phyloP scores from a whole-genome alignment of 2,113 vertebrate genomes.

The Urocynchramus pylzowi region DNA sequence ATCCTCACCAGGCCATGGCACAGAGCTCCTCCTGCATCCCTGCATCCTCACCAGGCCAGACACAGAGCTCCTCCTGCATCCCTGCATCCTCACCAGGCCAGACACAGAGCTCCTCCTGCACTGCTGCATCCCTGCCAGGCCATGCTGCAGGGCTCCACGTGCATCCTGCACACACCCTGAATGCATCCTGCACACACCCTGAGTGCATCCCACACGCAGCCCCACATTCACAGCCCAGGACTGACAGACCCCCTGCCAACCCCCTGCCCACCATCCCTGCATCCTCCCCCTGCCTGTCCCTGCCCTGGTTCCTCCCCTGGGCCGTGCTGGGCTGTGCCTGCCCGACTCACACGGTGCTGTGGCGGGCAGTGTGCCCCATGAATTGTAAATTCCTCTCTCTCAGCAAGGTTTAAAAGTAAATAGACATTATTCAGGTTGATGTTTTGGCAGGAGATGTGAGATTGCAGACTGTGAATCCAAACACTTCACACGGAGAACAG shows the following conservation, averaged over 20 bases:
- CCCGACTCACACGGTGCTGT: accelerated
- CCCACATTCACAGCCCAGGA: accelerated
- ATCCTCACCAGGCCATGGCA: background rate
- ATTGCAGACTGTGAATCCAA: background rate
- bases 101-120: no score
- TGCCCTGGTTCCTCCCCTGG: accelerated
- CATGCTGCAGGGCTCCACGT: background rate
- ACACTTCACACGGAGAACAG: background rate
- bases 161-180: background rate
- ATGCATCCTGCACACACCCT: background rate
- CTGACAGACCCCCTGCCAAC: accelerated
- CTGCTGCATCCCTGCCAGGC: background rate
- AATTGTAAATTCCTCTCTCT: background rate
- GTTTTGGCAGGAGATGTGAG: background rate
- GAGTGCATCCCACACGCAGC: accelerated
- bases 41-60: background rate
- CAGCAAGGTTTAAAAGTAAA: background rate
- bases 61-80: background rate
- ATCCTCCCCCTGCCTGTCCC: accelerated
- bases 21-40: no score
- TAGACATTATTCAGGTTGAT: background rate
- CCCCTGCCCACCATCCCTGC: accelerated
- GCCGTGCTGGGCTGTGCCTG: accelerated
- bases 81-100: background rate
- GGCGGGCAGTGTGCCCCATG: accelerated